Base-by-base conservation (phyloP, 2,888 invertebrate genomes). In the Acrobasis consociella region DNA sequence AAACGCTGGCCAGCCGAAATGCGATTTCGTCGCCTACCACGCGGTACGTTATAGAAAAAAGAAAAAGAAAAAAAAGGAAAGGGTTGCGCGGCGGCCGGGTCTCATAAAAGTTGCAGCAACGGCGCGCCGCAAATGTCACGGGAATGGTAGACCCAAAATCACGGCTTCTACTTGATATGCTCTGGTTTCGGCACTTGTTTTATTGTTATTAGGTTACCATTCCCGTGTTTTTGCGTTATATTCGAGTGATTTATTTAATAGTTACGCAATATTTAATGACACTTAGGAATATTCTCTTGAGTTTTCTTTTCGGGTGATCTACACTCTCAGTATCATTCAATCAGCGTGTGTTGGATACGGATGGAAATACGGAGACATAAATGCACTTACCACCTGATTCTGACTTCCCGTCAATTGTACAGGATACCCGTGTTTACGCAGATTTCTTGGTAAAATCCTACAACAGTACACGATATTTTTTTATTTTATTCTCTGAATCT, bases 101-200 rank as follows among this genome's bases (percentile, higher is more conserved):
- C 83, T 87, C 87, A 89, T 91, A 84, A 89, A 90, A 86, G 75
- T 87, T 91, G 83, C 85, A 88, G 75, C 73, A 71, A 69, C 71
- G 72, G 71, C 73, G 72, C 75, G 71, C 77, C 72, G 68, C 72
- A 69, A 69, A 66, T 69, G 73, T 68, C 68, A 67, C 73, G 75
- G 78, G 77, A 81, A 83, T 78, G 80, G 42, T 42, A 56, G 42
- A 22, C 73, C 74, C 62, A 38, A 62, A 62, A 62, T 42, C 62
- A 13, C 31, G 38, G 22, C 17, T 13, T 10, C 58, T 42, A n/a
- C 37, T 38, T 5, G 16, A 42, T 52, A 42, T 31, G 7, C n/a
- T 46, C 9, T 17, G 42, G 15, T 46, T 58, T 58, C 16, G 9
- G 31, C 37, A 52, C 37, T 50, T 22, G 22, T 52, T 52, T 31